These are phyloP conservation scores for Thunnus maccoyii DNA, from an alignment of 2,113 vertebrate species.

Conservation along the genomic window DNA sequence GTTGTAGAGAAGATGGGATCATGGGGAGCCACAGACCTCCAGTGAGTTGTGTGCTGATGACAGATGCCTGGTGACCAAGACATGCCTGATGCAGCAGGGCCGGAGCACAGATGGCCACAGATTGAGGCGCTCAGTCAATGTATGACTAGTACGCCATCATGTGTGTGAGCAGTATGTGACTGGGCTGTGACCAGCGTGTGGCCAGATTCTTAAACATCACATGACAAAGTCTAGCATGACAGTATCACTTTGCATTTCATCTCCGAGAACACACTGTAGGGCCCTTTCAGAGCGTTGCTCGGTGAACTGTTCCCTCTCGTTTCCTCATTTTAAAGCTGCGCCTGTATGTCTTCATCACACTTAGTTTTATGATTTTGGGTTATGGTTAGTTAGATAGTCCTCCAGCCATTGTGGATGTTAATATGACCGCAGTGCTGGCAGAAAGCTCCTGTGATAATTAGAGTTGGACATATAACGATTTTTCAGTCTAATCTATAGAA, in stretches of 20 bases:
- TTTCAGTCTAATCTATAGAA: neutral
- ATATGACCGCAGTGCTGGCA: conserved; percentile 31
- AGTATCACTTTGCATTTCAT: conserved; percentile 11
- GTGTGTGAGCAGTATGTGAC: conserved; percentile 39
- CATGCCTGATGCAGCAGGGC: conserved; percentile 41
- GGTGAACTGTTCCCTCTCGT: neutral
- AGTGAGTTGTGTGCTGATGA: conserved; percentile 67
- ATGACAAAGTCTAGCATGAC: conserved; percentile 11
- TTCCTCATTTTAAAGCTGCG: conserved; percentile 13
- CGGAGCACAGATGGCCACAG: conserved; percentile 42
- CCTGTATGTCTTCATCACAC: neutral
- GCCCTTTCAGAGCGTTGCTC: too few relatives aligned
- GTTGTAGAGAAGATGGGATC: conserved; percentile 64
- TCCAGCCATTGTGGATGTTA: conserved; percentile 17
- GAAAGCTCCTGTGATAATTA: conserved; percentile 5
- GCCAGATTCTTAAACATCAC: conserved; percentile 34
- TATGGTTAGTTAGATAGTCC: conserved; percentile 9
- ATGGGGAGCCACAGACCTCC: conserved; percentile 71
- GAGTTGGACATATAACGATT: neutral
- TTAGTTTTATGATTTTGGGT: conserved; percentile 6
- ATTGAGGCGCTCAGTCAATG: conserved; percentile 53
- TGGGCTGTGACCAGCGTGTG: conserved; percentile 22
- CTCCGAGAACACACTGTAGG: neutral
- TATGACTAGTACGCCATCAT: conserved; percentile 42
- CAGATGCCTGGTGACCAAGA: conserved; percentile 74